These are phyloP conservation scores for Hippolais icterina DNA, from an alignment of 2,113 vertebrate genomes.

Conservation along the genomic window DNA sequence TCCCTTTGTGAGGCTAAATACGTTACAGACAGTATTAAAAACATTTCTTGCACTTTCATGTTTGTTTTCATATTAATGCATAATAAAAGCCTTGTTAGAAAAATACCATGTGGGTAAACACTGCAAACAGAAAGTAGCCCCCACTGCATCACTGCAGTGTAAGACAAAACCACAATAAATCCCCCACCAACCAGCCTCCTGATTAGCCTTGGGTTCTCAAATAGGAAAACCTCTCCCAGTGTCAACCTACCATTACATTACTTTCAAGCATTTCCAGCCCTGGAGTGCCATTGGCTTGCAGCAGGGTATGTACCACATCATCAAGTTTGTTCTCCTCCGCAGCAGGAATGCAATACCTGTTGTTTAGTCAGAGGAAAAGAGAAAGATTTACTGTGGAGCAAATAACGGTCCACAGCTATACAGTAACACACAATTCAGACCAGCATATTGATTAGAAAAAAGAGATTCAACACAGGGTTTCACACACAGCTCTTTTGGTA, in stretches of 20 bases:
- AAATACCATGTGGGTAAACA: not conserved
- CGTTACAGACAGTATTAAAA: not conserved
- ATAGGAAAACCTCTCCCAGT: not conserved
- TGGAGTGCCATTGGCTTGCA: slow-evolving; percentile 98
- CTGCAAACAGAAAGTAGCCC: not conserved
- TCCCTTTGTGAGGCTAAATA: not conserved
- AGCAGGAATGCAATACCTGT: slow-evolving; percentile 99
- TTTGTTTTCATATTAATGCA: not conserved
- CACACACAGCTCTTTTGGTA: not conserved
- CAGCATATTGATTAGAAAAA: not conserved
- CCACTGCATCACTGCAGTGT: not conserved
- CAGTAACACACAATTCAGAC: not conserved
- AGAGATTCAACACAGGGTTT: not conserved
- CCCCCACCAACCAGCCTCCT: not conserved
- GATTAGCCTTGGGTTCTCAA: not conserved
- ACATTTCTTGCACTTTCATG: not conserved
- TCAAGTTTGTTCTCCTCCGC: slow-evolving; percentile 97
- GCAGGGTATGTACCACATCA: slow-evolving; percentile 94
- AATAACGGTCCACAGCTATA: not conserved
- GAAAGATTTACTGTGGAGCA: not conserved
- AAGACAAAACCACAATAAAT: not conserved
- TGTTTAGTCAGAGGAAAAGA: not conserved
- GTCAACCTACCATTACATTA: slow-evolving; percentile 89
- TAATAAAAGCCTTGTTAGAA: not conserved
- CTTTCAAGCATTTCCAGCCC: slow-evolving; percentile 99